Evolutionary conservation across 2,888 invertebrate species (phyloP), one percentile per base, ranked within the genome.

Genomic region (Melinaea marsaeus): DNA sequence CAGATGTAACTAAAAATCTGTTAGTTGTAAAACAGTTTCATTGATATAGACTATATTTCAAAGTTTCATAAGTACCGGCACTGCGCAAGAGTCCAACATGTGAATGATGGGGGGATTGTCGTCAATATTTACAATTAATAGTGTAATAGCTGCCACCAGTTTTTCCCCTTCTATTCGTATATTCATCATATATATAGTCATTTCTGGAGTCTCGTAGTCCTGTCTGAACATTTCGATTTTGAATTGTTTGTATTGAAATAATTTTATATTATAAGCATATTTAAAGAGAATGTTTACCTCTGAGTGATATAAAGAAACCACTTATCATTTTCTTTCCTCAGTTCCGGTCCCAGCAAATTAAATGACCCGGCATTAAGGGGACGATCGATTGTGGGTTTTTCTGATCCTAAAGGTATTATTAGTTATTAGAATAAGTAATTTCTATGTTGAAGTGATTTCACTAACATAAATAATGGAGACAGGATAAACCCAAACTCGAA

Each of bases 31-130:
- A 13, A 51, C 1, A 51, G 11, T 51, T 54, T 59, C 54, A 37
- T 33, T 13, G 33, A 32, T 45, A 11, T 42, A 11, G 9, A 42
- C 7, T 42, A 7, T 33, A 42, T 51, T 32, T 32, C 9, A 32
- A 57, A 3, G 32, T 46, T 22, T 13, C n/a, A 51, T 9, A 77
- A 84, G 80, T 71, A 92, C 93, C 62, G 84, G 78, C 54, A 91
- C 83, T 32, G 68, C 68, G 67, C 93, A 93, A 2, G 88, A 75
- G 33, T 80, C 80, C 2, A 84, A 72, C 6, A 83, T 72, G 55
- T 88, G 84, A 48, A 92, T 88, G 54, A 92, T 80, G 3, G 92
- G 91, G 2, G 84, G 78, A 68, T 91, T 91, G 76, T 93, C 92
- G 65, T 93, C 92, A 58, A 92, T 92, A 71, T 92, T 92, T 6